Evolutionary conservation across 2,797 vertebrate species (phyloP).

Genomic region (Hipposideros larvatus): DNA sequence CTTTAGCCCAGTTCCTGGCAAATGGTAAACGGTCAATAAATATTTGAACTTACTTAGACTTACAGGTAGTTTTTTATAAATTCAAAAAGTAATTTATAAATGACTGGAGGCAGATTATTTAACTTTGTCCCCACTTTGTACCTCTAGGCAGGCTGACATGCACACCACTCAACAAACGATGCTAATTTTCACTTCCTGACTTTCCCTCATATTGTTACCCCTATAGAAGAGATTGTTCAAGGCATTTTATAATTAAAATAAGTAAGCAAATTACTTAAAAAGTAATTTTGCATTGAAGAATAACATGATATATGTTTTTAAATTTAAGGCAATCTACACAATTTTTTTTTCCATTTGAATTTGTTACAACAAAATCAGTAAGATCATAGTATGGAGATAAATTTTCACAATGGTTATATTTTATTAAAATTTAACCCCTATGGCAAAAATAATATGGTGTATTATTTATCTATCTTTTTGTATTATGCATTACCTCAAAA

Average conservation of each 20-base stretch:
- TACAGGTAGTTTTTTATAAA: not conserved
- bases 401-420: not conserved
- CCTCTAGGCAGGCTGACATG: not conserved
- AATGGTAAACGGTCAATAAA: not conserved
- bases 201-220: not conserved
- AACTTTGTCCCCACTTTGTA: not conserved
- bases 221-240: not conserved
- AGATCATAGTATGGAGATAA: not conserved
- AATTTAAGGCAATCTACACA: not conserved
- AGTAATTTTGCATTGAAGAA: not conserved
- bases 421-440: not conserved
- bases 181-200: not conserved
- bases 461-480: not conserved
- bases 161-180: not conserved
- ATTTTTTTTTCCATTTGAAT: not conserved
- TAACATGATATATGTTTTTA: not conserved
- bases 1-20: not conserved
- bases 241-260: constrained; percentile 18
- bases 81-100: not conserved
- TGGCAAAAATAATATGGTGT: not conserved
- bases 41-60: constrained; percentile 20
- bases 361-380: not conserved
- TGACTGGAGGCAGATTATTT: not conserved
- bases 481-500: not conserved
- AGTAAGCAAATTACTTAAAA: not conserved